These are phyloP conservation scores for Leguminivora glycinivorella DNA, from an alignment of 1,140 invertebrate genomes.

Conservation along the genomic window DNA sequence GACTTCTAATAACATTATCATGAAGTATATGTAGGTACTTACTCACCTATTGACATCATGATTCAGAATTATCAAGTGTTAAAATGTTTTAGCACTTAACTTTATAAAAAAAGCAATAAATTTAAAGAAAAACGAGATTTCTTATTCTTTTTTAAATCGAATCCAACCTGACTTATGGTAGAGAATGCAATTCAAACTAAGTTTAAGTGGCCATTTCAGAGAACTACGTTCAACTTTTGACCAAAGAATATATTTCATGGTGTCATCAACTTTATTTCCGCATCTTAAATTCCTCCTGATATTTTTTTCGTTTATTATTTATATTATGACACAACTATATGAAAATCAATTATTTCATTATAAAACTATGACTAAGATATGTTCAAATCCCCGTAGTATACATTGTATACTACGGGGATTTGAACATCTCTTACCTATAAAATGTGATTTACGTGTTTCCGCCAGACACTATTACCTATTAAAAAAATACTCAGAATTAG, in stretches of 20 bases:
- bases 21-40: too few relatives aligned
- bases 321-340: too few relatives aligned
- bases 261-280: neutral
- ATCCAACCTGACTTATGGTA: constrained; percentile 10
- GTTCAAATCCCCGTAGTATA: too few relatives aligned
- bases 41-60: too few relatives aligned
- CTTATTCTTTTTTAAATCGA: neutral
- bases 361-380: too few relatives aligned
- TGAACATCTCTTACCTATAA: too few relatives aligned
- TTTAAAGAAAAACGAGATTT: neutral
- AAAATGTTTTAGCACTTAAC: neutral
- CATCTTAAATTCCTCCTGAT: neutral
- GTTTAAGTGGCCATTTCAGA: constrained; percentile 17
- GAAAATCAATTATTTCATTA: too few relatives aligned
- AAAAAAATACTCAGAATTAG: too few relatives aligned
- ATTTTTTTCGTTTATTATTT: neutral
- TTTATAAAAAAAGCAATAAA: neutral
- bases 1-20: too few relatives aligned
- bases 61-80: neutral
- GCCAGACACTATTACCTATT: too few relatives aligned
- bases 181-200: constrained; percentile 14
- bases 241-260: constrained; percentile 5
- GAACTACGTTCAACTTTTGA: constrained; percentile 17
- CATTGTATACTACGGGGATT: too few relatives aligned
- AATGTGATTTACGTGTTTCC: too few relatives aligned